A percentile compares a stretch with the other conserved stretches of the same genome.
Evolutionary conservation across 2,888 invertebrate genomes (phyloP).

Genomic region (Quadroppia sp.): DNA sequence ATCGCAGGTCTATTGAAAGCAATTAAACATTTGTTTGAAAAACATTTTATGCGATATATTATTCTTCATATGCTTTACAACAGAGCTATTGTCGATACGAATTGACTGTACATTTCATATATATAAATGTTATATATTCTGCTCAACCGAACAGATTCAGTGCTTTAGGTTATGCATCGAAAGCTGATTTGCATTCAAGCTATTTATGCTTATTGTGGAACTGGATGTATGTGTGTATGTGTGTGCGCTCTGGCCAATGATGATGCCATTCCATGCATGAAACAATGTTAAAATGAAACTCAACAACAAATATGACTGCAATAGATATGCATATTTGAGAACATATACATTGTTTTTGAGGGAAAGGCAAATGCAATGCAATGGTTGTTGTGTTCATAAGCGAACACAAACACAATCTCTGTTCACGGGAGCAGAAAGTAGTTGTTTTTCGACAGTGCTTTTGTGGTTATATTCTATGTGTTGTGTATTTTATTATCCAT

Average conservation of each 20-base stretch:
- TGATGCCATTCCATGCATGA: constrained; percentile 25
- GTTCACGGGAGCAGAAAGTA: constrained; percentile 22
- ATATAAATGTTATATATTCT: too few relatives aligned
- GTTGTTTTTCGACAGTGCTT: neutral
- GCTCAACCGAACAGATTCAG: neutral
- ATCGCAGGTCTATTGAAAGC: too few relatives aligned
- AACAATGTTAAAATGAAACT: constrained; percentile 4
- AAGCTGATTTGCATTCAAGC: constrained; percentile 20
- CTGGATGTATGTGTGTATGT: neutral
- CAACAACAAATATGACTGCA: neutral
- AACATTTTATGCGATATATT: too few relatives aligned
- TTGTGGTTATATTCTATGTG: constrained; percentile 19
- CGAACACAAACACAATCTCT: constrained; percentile 22
- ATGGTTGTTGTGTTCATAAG: neutral
- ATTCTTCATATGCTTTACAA: too few relatives aligned
- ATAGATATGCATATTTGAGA: neutral
- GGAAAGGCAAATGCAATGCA: neutral
- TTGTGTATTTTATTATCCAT: constrained; percentile 1
- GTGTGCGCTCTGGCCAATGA: constrained; percentile 23
- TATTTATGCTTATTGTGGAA: constrained; percentile 15
- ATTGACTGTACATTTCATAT: too few relatives aligned
- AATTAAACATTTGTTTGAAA: too few relatives aligned
- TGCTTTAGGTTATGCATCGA: constrained; percentile 4
- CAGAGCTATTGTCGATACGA: too few relatives aligned
- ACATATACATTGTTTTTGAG: neutral